A percentile compares a stretch with the other conserved stretches of the same genome.
Evolutionary conservation across 2,113 vertebrate species (phyloP).

Genomic region (Alligator mississippiensis): DNA sequence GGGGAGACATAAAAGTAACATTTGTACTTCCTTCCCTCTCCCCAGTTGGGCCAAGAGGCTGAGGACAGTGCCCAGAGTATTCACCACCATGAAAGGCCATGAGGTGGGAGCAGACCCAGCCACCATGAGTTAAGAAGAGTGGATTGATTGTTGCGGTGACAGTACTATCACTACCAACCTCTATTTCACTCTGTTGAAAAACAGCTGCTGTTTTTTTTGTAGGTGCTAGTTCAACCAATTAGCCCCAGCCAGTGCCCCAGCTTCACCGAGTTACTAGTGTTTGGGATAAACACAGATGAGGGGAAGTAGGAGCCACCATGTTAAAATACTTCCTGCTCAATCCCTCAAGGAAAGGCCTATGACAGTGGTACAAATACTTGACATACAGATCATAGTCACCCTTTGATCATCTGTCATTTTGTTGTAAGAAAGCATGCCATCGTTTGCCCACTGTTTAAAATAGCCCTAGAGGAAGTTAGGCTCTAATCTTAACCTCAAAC

Average conservation of each 20-base stretch:
- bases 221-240: not conserved
- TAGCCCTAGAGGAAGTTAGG: constrained; percentile 82
- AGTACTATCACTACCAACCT: not conserved
- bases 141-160: too few relatives aligned
- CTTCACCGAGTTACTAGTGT: constrained; percentile 55
- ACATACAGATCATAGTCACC: constrained; percentile 70
- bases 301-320: constrained; percentile 57
- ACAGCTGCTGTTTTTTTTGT: not conserved
- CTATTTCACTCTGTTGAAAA: not conserved
- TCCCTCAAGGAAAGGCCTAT: constrained; percentile 61
- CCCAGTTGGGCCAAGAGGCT: too few relatives aligned
- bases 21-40: too few relatives aligned
- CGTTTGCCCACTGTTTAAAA: constrained; percentile 80
- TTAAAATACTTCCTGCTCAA: constrained; percentile 61
- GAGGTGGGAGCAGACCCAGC: too few relatives aligned
- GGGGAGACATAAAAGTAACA: too few relatives aligned
- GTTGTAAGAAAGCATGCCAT: constrained; percentile 78
- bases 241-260: not conserved
- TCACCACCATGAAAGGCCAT: too few relatives aligned
- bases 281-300: constrained; percentile 67
- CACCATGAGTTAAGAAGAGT: too few relatives aligned
- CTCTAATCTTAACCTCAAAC: constrained; percentile 84
- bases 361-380: constrained; percentile 63
- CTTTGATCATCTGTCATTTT: constrained; percentile 83
- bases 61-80: too few relatives aligned